A percentile compares a stretch with the other conserved stretches of the same genome.
These are phyloP conservation scores for Drosophila ustulata DNA, from an alignment of 2,888 invertebrate species.

Conservation along the genomic window DNA sequence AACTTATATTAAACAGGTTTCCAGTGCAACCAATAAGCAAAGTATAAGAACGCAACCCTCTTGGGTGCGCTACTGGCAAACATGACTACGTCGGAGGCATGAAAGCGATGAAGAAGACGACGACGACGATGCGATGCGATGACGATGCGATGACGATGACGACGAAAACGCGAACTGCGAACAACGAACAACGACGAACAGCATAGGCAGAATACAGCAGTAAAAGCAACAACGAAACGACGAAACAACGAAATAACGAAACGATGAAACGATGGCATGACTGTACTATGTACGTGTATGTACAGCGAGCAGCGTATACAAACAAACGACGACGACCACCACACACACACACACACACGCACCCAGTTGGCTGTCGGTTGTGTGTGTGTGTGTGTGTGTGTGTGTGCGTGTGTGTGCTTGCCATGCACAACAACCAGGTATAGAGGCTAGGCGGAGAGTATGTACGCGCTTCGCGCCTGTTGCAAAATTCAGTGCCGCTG, in stretches of 20 bases:
- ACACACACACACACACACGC: slow-evolving; percentile 9
- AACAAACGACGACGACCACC: slow-evolving; percentile 24
- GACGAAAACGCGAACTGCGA: slow-evolving; percentile 31
- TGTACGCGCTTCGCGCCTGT: slow-evolving; percentile 72
- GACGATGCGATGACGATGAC: slow-evolving; percentile 35
- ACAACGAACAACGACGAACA: slow-evolving; percentile 30
- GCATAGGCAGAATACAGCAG: slow-evolving; percentile 36
- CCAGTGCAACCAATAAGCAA: not conserved
- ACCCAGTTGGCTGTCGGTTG: slow-evolving; percentile 13
- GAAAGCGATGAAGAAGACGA: slow-evolving; percentile 39
- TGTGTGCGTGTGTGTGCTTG: slow-evolving; percentile 25
- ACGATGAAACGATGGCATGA: slow-evolving; percentile 70
- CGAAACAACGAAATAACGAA: slow-evolving; percentile 62
- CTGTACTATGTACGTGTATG: slow-evolving; percentile 51
- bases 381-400: slow-evolving; percentile 19
- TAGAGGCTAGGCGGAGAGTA: slow-evolving; percentile 48
- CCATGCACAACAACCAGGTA: slow-evolving; percentile 23
- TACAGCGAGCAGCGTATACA: slow-evolving; percentile 32
- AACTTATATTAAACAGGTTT: slow-evolving; percentile 1
- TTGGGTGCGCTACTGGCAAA: slow-evolving; percentile 32
- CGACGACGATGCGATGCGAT: slow-evolving; percentile 24
- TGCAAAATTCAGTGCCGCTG: slow-evolving; percentile 76
- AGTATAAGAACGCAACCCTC: not conserved
- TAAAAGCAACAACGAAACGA: slow-evolving; percentile 28
- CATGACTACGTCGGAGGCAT: slow-evolving; percentile 20